phyloP scores from a whole-genome alignment of 2,888 invertebrate species.

The Lasiommata megera region DNA sequence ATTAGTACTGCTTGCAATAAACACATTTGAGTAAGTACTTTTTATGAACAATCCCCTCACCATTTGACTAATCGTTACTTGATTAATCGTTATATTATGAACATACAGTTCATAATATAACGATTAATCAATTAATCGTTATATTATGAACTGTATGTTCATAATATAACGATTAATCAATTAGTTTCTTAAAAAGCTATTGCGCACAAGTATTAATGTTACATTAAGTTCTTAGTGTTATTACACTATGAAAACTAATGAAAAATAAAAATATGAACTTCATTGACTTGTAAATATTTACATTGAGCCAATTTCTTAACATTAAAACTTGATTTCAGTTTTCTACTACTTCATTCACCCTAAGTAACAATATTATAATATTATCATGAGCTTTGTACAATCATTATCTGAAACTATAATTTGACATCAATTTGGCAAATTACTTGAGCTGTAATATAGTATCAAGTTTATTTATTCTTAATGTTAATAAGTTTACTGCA shows the following conservation, averaged over 20 bases:
- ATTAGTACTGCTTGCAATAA: too few relatives aligned
- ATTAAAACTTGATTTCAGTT: background rate
- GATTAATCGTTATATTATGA: background rate
- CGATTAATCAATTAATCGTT: too few relatives aligned
- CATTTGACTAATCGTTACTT: background rate
- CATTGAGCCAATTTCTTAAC: background rate
- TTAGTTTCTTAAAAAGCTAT: background rate
- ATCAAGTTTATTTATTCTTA: conserved; percentile 34
- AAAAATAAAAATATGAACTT: background rate
- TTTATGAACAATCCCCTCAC: background rate
- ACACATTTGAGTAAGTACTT: background rate
- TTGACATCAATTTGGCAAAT: conserved; percentile 72
- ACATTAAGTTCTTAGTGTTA: background rate
- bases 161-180: background rate
- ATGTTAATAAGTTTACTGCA: conserved; percentile 17
- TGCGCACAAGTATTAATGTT: background rate
- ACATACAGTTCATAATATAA: too few relatives aligned
- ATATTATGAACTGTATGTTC: too few relatives aligned
- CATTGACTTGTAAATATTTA: background rate
- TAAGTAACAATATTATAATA: background rate
- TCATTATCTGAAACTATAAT: conserved; percentile 8
- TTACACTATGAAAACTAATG: background rate
- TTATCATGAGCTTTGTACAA: conserved; percentile 6
- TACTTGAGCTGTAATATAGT: conserved; percentile 57
- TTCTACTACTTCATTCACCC: background rate